Percentiles rank a stretch among this genome's conserved stretches.
Conservation (phyloP, 2,113 vertebrate genomes). For the Ciconia maguari region DNA sequence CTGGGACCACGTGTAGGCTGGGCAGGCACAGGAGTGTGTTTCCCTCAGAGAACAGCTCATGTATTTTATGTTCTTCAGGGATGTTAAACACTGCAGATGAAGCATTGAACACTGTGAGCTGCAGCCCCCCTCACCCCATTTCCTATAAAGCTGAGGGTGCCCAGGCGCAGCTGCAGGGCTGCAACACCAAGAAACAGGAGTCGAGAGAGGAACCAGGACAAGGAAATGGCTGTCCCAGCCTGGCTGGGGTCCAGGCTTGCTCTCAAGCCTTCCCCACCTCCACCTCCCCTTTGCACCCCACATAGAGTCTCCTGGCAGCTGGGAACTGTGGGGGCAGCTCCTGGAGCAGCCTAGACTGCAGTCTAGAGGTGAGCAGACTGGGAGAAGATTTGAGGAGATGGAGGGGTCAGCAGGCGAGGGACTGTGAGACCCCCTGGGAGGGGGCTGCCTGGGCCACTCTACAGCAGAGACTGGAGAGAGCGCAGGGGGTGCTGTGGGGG, state of each 20-base stretch:
- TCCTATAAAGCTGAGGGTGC: background rate
- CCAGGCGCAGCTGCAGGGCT: background rate
- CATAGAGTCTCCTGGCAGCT: background rate
- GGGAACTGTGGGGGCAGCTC: background rate
- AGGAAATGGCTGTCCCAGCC: fast-evolving
- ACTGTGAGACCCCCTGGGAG: background rate
- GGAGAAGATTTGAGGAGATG: background rate
- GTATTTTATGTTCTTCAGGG: background rate
- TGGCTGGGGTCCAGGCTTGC: background rate
- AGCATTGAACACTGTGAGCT: background rate
- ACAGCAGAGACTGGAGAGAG: background rate
- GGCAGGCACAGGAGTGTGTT: background rate
- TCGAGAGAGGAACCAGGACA: background rate
- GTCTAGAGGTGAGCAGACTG: background rate
- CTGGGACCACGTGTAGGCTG: background rate
- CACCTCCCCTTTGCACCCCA: background rate
- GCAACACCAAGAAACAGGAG: background rate
- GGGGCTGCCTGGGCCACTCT: background rate
- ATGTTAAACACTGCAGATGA: background rate
- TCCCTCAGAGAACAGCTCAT: background rate
- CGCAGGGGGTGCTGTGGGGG: fast-evolving
- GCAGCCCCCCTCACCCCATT: background rate
- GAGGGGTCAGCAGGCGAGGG: background rate
- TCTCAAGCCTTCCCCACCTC: background rate
- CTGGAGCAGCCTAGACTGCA: background rate